Base-by-base conservation (phyloP, 1,140 invertebrate genomes). In the Rhagoletis zephyria region DNA sequence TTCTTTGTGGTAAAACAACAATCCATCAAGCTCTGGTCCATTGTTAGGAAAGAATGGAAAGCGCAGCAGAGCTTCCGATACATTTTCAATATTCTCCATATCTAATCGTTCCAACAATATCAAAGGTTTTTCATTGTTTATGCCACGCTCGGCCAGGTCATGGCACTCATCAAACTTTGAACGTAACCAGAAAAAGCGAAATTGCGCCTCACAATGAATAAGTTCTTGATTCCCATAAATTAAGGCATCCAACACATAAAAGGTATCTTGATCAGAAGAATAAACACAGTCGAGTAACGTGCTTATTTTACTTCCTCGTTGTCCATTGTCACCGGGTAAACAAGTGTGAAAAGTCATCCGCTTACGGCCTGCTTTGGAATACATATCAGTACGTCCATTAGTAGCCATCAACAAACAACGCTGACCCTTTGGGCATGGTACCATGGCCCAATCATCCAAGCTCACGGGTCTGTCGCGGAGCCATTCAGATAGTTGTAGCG, bases 1-100 rank as follows among this genome's bases (percentile, higher is more conserved):
- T 88, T 95, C 94, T 89, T 95, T 96, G 91, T 98, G 97, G 91
- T 97, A 97, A 93, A 98, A 97, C 42, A 98, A 91, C 16, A 97
- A 91, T 0, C 97, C 97, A 93, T 98, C 97, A 48, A 97, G 89
- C 40, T 90, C 87, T 3, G 95, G 93, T 51, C 90, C 74, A 77
- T 93, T 89, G 1, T 90, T 89, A 51, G 90, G 87, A 89, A 91
- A 91, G n/a, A 89, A 85, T 0, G 91, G 91, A 85, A 90, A 90
- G 10, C 77, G 88, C 30, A 92, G 90, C 7, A 92, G 56, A 2
- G 85, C 85, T 30, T 89, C 81, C 40, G 89, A 88, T 9, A 92
- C 74, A 6, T 85, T 87, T 6, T 65, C 88, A 0, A 88, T 63
- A 81, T 92, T 88, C 67, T 90, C 90, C 45, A 92, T 91, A 85